Conservation (phyloP, 1,140 invertebrate genomes). For the Ceratitis capitata region DNA sequence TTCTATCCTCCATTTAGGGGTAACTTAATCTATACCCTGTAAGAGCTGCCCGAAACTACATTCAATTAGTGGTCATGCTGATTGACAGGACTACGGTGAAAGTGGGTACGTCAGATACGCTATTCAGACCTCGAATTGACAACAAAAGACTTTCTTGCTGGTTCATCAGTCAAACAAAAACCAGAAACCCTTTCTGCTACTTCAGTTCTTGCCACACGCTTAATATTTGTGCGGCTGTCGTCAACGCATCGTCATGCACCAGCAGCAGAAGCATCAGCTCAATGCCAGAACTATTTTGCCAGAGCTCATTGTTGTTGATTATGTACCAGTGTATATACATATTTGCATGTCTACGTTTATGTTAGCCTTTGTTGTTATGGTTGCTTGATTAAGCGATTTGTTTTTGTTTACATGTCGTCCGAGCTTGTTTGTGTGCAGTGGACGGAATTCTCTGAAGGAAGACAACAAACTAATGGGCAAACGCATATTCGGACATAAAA, state of each 20-base stretch:
- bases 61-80: too few species aligned
- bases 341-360: too few species aligned
- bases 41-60: too few species aligned
- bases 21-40: too few species aligned
- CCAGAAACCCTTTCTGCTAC: not conserved
- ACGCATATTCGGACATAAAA: not conserved
- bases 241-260: not conserved
- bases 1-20: too few species aligned
- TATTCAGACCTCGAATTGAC: too few species aligned
- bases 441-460: not conserved
- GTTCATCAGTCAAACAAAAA: too few species aligned
- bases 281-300: not conserved
- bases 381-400: not conserved
- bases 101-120: too few species aligned
- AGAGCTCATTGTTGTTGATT: not conserved
- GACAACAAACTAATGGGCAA: slow-evolving; percentile 27
- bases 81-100: too few species aligned
- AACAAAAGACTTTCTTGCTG: too few species aligned
- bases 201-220: not conserved
- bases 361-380: not conserved
- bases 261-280: not conserved
- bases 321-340: not conserved
- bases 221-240: not conserved
- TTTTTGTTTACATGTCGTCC: not conserved
- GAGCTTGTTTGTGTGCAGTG: not conserved